Conservation (phyloP, 2,113 vertebrate species). For the Eudyptes chrysolophus region DNA sequence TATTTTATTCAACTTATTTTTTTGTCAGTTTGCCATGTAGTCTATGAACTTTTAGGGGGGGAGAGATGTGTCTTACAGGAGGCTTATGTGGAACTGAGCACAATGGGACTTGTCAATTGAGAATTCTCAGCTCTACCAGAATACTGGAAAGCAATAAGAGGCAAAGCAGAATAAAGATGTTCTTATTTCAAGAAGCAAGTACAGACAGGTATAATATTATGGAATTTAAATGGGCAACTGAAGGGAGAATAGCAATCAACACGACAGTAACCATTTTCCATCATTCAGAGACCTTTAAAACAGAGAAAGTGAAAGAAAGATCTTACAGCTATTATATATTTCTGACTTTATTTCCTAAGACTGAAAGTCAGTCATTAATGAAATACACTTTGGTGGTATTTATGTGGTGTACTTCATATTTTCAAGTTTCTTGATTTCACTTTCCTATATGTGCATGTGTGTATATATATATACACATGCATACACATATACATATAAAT, state of each 20-base stretch:
- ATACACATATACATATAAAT: background rate
- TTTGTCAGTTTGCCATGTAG: background rate
- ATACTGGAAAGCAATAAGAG: background rate
- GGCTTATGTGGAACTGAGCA: background rate
- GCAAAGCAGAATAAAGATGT: background rate
- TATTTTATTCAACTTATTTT: background rate
- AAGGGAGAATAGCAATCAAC: slow-evolving; percentile 7
- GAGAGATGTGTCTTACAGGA: background rate
- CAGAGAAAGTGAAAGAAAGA: background rate
- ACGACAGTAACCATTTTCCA: background rate
- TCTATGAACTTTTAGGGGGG: background rate
- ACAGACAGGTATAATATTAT: background rate
- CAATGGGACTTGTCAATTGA: background rate
- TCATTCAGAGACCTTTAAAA: background rate
- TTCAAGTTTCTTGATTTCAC: background rate
- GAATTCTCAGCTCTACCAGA: background rate
- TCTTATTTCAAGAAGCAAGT: slow-evolving; percentile 14
- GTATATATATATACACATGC: fast-evolving
- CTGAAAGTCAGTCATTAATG: background rate
- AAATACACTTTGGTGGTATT: background rate
- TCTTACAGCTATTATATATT: background rate
- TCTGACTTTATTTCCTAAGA: background rate
- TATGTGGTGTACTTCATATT: background rate
- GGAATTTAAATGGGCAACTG: background rate
- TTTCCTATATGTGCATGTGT: background rate